Percentiles rank a stretch among this genome's conserved stretches.
Conservation (phyloP, 1,140 invertebrate genomes). For the Dendroctonus valens region DNA sequence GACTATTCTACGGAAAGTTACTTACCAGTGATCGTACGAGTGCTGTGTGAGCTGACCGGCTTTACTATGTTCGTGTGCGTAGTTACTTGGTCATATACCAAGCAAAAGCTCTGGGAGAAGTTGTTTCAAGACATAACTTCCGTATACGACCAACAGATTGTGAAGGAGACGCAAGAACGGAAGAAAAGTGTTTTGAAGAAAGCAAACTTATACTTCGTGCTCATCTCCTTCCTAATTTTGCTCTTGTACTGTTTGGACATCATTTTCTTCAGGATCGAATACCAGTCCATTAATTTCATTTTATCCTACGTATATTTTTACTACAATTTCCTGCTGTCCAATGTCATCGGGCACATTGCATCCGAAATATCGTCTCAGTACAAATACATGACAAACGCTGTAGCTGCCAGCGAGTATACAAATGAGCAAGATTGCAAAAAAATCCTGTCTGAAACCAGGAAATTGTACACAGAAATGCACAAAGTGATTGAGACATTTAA, state of each 20-base stretch:
- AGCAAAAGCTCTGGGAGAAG: constrained; percentile 21
- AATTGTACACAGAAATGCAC: constrained; percentile 12
- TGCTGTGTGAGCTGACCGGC: constrained; percentile 16
- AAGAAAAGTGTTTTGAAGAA: constrained; percentile 12
- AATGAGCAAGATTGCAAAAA: constrained; percentile 15
- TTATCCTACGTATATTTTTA: constrained; percentile 25
- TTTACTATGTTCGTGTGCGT: constrained; percentile 19
- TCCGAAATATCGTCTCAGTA: constrained; percentile 19
- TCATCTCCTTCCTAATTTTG: constrained; percentile 12
- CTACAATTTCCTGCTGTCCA: constrained; percentile 21
- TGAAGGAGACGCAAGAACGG: constrained; percentile 12
- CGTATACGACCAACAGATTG: constrained; percentile 16
- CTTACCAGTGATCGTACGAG: constrained; percentile 15
- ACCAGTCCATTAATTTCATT: constrained; percentile 18
- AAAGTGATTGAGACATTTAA: constrained; percentile 23
- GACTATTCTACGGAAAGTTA: constrained; percentile 23
- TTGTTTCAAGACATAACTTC: constrained; percentile 14
- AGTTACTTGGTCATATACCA: constrained; percentile 18
- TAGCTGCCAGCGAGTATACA: constrained; percentile 12
- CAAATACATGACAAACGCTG: constrained; percentile 17
- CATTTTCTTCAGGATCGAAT: constrained; percentile 21
- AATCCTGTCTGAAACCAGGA: constrained; percentile 10
- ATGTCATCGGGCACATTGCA: constrained; percentile 17
- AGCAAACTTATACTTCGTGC: constrained; percentile 19
- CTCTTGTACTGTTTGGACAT: constrained; percentile 18